A percentile compares a stretch with the other conserved stretches of the same genome.
phyloP scores from a whole-genome alignment of 2,113 vertebrate species.

The Anarhynchus alexandrinus region DNA sequence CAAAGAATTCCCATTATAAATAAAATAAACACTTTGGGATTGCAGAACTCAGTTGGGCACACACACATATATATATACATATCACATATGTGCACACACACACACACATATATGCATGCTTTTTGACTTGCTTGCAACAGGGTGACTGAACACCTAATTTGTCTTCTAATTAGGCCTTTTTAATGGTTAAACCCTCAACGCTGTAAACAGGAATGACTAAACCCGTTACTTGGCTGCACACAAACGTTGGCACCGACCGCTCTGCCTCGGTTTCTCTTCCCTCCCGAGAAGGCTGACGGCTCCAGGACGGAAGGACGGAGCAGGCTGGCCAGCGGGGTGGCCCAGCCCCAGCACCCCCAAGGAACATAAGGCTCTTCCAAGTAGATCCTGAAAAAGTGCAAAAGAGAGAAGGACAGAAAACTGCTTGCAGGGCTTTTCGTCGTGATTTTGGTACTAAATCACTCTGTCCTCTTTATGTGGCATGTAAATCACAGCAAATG shows the following conservation, averaged over 20 bases:
- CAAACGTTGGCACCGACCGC: fast-evolving
- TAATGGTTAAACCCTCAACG: background rate
- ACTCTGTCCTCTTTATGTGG: background rate
- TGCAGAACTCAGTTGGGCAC: background rate
- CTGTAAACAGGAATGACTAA: background rate
- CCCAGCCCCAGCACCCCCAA: background rate
- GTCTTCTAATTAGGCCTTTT: background rate
- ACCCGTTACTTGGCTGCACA: background rate
- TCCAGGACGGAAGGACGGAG: background rate
- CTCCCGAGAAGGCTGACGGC: background rate
- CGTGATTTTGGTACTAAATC: background rate
- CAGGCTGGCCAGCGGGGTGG: background rate
- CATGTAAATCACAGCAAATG: background rate
- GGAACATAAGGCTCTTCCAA: background rate
- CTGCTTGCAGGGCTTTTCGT: background rate
- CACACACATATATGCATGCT: background rate
- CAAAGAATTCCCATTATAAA: background rate
- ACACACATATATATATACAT: background rate
- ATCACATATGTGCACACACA: too few species aligned
- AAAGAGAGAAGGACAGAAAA: background rate
- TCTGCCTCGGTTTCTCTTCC: background rate
- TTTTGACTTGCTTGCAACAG: background rate
- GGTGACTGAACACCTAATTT: background rate
- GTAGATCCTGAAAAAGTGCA: background rate
- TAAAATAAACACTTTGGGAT: background rate